phyloP scores from a whole-genome alignment of 2,888 invertebrate genomes.

The Halocaridina rubra region DNA sequence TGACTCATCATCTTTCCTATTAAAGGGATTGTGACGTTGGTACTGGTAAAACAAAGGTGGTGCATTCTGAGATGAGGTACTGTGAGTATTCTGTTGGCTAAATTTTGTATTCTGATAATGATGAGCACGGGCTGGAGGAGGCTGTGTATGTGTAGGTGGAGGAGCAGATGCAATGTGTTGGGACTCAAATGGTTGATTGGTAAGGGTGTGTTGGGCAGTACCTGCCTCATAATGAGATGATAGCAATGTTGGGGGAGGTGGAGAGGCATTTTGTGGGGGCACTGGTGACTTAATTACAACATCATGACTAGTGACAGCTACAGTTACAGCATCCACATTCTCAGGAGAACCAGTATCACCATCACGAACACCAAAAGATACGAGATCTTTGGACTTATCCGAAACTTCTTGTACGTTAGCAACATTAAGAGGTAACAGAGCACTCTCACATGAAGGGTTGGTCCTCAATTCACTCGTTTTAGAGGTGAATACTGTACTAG shows the following conservation, averaged over 20 bases:
- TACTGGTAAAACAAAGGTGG: neutral
- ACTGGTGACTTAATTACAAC: neutral
- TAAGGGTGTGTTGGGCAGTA: neutral
- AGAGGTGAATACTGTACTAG: conserved; percentile 17
- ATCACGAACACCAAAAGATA: neutral
- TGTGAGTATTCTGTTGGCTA: neutral
- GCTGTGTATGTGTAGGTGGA: neutral
- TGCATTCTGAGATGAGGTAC: neutral
- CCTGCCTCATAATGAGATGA: neutral
- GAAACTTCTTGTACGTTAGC: neutral
- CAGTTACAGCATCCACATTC: neutral
- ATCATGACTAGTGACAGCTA: neutral
- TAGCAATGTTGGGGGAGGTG: neutral
- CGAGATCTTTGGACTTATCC: conserved; percentile 20
- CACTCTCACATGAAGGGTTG: conserved; percentile 34
- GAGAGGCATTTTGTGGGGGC: neutral
- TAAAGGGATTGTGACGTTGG: neutral
- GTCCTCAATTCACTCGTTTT: conserved; percentile 39
- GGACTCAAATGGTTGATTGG: neutral
- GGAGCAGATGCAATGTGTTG: neutral
- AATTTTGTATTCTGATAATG: neutral
- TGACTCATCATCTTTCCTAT: neutral
- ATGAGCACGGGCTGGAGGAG: neutral
- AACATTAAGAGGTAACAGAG: neutral
- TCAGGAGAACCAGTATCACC: neutral